Percentiles rank a stretch among this genome's conserved stretches.
Conservation (phyloP, 2,888 invertebrate species). For the Drosophila hamatofila region DNA sequence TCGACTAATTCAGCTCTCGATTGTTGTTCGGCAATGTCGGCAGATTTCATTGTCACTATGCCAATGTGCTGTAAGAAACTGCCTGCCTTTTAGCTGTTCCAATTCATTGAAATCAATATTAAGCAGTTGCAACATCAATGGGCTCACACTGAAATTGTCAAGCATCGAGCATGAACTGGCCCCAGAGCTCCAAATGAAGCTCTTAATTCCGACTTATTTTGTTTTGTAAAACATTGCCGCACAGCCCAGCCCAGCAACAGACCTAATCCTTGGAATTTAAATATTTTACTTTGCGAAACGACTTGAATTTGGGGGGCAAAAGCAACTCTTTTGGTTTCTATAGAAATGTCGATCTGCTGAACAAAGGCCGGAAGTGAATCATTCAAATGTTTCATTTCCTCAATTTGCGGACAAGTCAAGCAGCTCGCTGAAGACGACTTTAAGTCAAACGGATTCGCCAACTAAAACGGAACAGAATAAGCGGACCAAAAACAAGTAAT, state of each 20-base stretch:
- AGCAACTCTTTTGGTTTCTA: slow-evolving; percentile 36
- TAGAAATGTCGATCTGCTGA: slow-evolving; percentile 14
- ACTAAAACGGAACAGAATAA: slow-evolving; percentile 22
- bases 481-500: neutral
- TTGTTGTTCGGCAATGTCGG: slow-evolving; percentile 49
- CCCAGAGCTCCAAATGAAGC: slow-evolving; percentile 7
- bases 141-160: neutral
- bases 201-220: slow-evolving; percentile 20
- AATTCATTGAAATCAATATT: slow-evolving; percentile 60
- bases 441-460: slow-evolving; percentile 16
- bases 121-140: slow-evolving; percentile 37
- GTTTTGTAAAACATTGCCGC: neutral
- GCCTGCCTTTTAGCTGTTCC: slow-evolving; percentile 33
- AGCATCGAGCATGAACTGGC: neutral
- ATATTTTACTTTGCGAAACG: slow-evolving; percentile 39
- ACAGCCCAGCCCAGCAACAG: neutral
- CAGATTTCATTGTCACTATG: slow-evolving; percentile 68
- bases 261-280: slow-evolving; percentile 33
- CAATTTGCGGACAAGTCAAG: slow-evolving; percentile 53
- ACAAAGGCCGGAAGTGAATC: slow-evolving; percentile 69
- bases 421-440: slow-evolving; percentile 23
- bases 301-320: slow-evolving; percentile 24
- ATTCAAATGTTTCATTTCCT: slow-evolving; percentile 76
- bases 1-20: slow-evolving; percentile 7
- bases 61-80: slow-evolving; percentile 55